Evolutionary conservation across 2,113 vertebrate genomes (phyloP).

Genomic region (Aphyosemion australe): DNA sequence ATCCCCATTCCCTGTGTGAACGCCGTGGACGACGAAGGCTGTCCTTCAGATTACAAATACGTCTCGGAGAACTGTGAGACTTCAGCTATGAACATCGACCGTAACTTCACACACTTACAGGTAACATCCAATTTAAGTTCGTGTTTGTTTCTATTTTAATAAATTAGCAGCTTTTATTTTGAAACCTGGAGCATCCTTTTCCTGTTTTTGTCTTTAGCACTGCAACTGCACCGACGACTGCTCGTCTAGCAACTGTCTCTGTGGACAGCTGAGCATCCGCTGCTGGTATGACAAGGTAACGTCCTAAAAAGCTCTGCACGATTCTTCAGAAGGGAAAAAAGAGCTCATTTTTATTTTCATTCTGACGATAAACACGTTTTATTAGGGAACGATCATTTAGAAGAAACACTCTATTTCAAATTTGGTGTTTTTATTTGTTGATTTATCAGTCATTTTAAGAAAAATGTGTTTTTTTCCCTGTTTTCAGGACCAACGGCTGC

Average conservation of each 20-base stretch:
- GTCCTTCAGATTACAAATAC: slow-evolving; percentile 91
- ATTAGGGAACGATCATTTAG: no score
- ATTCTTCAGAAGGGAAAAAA: neutral
- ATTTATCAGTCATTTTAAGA: neutral
- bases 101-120: slow-evolving; percentile 93
- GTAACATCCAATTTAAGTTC: slow-evolving; percentile 55
- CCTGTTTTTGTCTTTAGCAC: slow-evolving; percentile 73
- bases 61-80: slow-evolving; percentile 94
- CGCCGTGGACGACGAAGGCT: slow-evolving; percentile 87
- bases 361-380: no score
- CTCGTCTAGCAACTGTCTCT: slow-evolving; percentile 92
- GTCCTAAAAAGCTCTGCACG: neutral
- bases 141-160: neutral
- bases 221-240: slow-evolving; percentile 91
- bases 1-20: slow-evolving; percentile 93
- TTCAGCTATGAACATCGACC: slow-evolving; percentile 92
- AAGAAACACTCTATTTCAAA: no score
- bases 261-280: slow-evolving; percentile 93
- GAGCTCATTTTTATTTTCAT: neutral
- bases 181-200: neutral
- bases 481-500: slow-evolving; percentile 86
- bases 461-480: neutral
- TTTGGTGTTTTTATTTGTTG: no score
- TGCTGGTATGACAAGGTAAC: slow-evolving; percentile 95
- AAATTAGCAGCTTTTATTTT: neutral